Percentiles rank a stretch among this genome's conserved stretches.
Conservation (phyloP, 2,888 invertebrate species). For the Sphecodes monilicornis region DNA sequence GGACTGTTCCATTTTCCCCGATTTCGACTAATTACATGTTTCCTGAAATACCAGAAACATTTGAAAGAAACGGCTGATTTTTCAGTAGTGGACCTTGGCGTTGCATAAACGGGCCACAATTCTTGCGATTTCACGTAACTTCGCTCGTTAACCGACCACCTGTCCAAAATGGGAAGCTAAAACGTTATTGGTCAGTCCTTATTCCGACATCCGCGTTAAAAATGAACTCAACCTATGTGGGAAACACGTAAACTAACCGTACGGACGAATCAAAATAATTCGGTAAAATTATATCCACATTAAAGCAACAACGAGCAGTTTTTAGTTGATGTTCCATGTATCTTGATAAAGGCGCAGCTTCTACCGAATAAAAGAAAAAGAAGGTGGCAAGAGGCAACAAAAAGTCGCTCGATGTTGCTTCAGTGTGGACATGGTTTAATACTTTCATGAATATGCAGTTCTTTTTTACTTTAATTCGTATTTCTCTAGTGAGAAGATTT, state of each 20-base stretch:
- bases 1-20: not conserved
- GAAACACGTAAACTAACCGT: not conserved
- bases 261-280: not conserved
- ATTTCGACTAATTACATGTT: not conserved
- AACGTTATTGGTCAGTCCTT: not conserved
- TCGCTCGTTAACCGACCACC: slow-evolving; percentile 47
- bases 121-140: slow-evolving; percentile 47
- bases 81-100: not conserved
- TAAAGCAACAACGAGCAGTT: not conserved
- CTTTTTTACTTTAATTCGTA: not conserved
- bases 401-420: not conserved
- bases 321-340: not conserved
- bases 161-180: slow-evolving; percentile 40
- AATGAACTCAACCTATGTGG: not conserved
- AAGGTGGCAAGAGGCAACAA: not conserved
- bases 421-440: not conserved
- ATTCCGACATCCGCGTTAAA: slow-evolving; percentile 28
- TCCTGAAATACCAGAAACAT: slow-evolving; percentile 1
- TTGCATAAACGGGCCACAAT: slow-evolving; percentile 56
- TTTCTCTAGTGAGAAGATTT: not conserved
- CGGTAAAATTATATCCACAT: not conserved
- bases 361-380: not conserved
- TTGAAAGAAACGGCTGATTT: slow-evolving; percentile 15
- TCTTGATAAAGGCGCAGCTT: too few relatives aligned
- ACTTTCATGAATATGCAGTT: not conserved